phyloP scores from a whole-genome alignment of 1,140 invertebrate genomes.

The Berghia stephanieae region DNA sequence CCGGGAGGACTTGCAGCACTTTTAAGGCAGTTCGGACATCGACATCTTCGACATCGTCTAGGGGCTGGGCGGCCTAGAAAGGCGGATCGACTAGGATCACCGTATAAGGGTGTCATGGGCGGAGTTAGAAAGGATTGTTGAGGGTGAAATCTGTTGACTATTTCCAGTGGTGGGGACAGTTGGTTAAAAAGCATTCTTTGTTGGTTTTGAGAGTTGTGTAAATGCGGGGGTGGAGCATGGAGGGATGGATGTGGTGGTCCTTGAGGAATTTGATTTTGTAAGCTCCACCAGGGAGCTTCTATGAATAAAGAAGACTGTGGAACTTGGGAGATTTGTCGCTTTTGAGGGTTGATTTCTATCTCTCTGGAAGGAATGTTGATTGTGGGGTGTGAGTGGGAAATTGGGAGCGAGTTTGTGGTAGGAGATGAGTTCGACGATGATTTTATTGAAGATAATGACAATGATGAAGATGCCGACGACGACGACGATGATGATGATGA shows the following conservation, averaged over 20 bases:
- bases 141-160: background rate
- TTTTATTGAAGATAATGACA: background rate
- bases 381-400: background rate
- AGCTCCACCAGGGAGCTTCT: slow-evolving; percentile 15
- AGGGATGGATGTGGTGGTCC: background rate
- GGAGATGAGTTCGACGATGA: slow-evolving; percentile 6
- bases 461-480: background rate
- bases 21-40: slow-evolving; percentile 65
- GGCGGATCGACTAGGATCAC: slow-evolving; percentile 13
- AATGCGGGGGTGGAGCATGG: background rate
- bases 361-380: no score
- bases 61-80: slow-evolving; percentile 34
- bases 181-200: background rate
- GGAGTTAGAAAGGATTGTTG: background rate
- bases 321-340: no score
- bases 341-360: no score
- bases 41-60: slow-evolving; percentile 58
- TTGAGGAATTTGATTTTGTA: background rate
- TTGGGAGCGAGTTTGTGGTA: background rate
- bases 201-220: background rate
- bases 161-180: background rate
- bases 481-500: background rate
- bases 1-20: slow-evolving; percentile 34
- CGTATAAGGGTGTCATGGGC: slow-evolving; percentile 11
- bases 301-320: no score